These are phyloP conservation scores for Lampropteryx suffumata DNA, from an alignment of 2,888 invertebrate genomes.

Conservation along the genomic window DNA sequence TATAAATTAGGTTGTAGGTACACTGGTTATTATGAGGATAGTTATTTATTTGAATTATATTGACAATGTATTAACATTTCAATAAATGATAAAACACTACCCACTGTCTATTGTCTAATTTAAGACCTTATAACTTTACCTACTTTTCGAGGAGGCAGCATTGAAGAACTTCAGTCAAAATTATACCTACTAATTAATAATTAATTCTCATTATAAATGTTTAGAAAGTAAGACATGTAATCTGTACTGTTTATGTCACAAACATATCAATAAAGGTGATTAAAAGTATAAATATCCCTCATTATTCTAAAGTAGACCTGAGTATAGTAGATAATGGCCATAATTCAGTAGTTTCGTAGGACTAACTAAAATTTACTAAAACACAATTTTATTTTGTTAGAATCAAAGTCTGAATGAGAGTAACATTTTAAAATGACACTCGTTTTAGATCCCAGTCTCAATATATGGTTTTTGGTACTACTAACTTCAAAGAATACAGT, in stretches of 20 bases:
- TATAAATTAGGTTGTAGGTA: no score
- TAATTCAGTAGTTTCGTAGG: no score
- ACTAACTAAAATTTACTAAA: no score
- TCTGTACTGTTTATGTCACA: conserved; percentile 33
- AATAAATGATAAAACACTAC: conserved; percentile 29
- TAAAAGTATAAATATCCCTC: conserved; percentile 11
- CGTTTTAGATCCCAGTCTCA: no score
- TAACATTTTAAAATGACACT: no score
- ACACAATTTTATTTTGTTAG: no score
- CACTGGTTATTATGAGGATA: neutral
- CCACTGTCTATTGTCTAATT: conserved; percentile 26
- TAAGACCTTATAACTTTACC: conserved; percentile 19
- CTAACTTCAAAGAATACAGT: no score
- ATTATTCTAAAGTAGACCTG: neutral
- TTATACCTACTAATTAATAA: no score
- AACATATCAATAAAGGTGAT: conserved; percentile 39
- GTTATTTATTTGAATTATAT: neutral
- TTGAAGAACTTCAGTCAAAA: neutral
- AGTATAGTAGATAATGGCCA: no score
- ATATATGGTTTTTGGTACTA: no score
- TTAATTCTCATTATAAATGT: conserved; percentile 7
- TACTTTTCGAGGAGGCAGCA: conserved; percentile 1
- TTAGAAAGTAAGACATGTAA: conserved; percentile 24
- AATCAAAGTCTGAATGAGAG: no score
- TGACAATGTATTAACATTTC: conserved; percentile 13